These are phyloP conservation scores for Hydropsyche tenuis DNA, from an alignment of 1,140 invertebrate species.

Conservation along the genomic window DNA sequence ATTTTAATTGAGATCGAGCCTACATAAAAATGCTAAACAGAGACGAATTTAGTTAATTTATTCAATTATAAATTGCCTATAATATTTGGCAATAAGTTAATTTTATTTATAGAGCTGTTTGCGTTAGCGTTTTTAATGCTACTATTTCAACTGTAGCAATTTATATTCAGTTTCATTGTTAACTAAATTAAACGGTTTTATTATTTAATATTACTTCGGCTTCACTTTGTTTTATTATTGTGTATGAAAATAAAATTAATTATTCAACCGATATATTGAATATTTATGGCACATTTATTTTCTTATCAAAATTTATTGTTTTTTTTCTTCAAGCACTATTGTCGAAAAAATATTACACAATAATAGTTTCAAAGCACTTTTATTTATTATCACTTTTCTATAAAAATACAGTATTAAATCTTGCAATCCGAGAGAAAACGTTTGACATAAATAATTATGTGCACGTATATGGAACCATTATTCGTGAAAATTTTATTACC, in stretches of 20 bases:
- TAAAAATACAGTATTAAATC: conserved; percentile 8
- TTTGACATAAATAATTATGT: conserved; percentile 16
- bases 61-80: not conserved
- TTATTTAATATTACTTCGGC: no score
- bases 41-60: not conserved
- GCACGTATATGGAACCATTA: not conserved
- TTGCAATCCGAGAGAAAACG: not conserved
- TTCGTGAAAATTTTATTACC: not conserved
- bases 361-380: conserved; percentile 2
- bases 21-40: not conserved
- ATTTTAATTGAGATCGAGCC: not conserved
- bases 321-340: not conserved
- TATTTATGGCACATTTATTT: not conserved
- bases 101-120: no score
- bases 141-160: no score
- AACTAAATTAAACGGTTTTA: no score
- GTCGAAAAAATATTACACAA: conserved; percentile 4
- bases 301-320: not conserved
- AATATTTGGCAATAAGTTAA: not conserved
- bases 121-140: not conserved
- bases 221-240: no score
- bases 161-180: no score
- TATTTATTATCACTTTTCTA: conserved; percentile 6
- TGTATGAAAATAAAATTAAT: no score
- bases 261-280: conserved; percentile 7